Percentiles rank a stretch among this genome's conserved stretches.
Evolutionary conservation across 2,113 vertebrate genomes (phyloP).

Genomic region (Etheostoma spectabile): DNA sequence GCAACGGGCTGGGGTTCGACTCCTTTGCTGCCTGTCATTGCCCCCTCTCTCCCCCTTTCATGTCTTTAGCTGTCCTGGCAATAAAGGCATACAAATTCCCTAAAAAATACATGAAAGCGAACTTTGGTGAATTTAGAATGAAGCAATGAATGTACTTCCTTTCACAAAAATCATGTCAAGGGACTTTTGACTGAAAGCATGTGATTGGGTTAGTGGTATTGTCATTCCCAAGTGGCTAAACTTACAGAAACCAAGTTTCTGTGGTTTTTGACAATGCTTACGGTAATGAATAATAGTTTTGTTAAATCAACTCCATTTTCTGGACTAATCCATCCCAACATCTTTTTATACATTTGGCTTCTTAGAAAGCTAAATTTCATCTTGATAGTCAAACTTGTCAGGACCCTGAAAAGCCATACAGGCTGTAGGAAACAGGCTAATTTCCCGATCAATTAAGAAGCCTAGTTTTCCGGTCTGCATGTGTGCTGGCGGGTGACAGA

Average conservation of each 20-base stretch:
- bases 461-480: constrained; percentile 64
- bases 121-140: constrained; percentile 30
- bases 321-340: constrained; percentile 19
- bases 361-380: constrained; percentile 31
- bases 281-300: constrained; percentile 9
- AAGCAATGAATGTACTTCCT: background rate
- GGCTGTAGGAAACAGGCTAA: constrained; percentile 62
- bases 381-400: constrained; percentile 51
- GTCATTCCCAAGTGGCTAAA: constrained; percentile 41
- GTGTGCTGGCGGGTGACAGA: constrained; percentile 68
- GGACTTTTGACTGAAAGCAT: constrained; percentile 63
- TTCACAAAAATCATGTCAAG: constrained; percentile 43
- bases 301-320: constrained; percentile 24
- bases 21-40: too few species aligned
- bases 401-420: constrained; percentile 28
- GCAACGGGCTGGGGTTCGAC: too few species aligned
- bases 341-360: constrained; percentile 26
- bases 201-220: constrained; percentile 60
- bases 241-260: constrained; percentile 41
- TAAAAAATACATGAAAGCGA: constrained; percentile 3
- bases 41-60: too few species aligned
- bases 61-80: too few species aligned
- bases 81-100: too few species aligned
- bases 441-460: constrained; percentile 75
- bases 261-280: constrained; percentile 32